phyloP scores from a whole-genome alignment of 2,797 vertebrate genomes.

The Etheostoma nigrum region DNA sequence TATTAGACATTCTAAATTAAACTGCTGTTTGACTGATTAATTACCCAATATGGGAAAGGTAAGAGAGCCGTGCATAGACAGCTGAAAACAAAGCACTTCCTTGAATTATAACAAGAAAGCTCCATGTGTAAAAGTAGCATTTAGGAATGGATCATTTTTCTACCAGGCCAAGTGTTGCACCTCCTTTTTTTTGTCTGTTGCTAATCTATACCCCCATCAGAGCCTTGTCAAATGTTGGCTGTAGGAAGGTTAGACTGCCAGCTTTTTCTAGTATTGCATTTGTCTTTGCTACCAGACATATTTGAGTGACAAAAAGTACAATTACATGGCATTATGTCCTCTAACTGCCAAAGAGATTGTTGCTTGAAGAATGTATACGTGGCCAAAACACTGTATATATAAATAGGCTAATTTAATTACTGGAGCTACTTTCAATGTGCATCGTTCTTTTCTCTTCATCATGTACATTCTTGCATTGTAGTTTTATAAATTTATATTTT shows the following conservation, averaged over 20 bases:
- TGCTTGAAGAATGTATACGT: background rate
- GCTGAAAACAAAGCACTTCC: background rate
- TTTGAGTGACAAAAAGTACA: background rate
- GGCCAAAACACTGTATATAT: background rate
- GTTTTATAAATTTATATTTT: background rate
- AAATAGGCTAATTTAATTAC: background rate
- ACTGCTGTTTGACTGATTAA: background rate
- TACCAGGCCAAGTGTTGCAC: background rate
- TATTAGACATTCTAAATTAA: slow-evolving; percentile 15
- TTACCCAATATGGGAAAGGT: background rate
- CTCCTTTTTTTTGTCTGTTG: background rate
- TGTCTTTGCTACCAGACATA: background rate
- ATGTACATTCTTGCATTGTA: too few species aligned
- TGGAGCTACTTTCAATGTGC: background rate
- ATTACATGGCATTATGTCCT: background rate
- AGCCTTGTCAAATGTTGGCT: background rate
- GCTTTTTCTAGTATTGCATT: background rate
- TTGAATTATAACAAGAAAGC: background rate
- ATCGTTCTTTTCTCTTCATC: background rate
- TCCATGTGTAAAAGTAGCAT: rapidly evolving
- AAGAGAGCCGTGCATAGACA: background rate
- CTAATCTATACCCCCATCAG: background rate
- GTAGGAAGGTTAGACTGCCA: background rate
- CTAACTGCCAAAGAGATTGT: too few species aligned
- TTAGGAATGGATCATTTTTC: background rate